A percentile compares a stretch with the other conserved stretches of the same genome.
Evolutionary conservation across 1,140 invertebrate genomes (phyloP).

Genomic region (Scaptomyza hsui): DNA sequence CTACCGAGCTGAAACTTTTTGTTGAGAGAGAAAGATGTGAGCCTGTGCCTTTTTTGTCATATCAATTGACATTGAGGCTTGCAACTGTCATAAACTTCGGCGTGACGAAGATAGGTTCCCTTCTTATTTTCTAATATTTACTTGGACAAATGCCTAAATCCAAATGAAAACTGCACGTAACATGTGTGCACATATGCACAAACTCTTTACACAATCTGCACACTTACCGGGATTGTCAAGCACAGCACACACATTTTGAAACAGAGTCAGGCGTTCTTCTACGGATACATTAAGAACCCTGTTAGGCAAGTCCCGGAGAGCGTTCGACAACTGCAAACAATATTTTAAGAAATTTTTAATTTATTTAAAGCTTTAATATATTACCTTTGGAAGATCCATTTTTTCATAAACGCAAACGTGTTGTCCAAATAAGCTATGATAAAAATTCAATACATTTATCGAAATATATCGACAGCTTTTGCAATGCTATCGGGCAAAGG

Average conservation of each 20-base stretch:
- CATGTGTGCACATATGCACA: not conserved
- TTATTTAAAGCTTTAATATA: not conserved
- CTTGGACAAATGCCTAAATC: too few relatives aligned
- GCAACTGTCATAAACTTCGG: too few relatives aligned
- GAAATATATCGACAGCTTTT: not conserved
- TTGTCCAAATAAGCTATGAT: conserved; percentile 12
- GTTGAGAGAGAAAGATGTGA: too few relatives aligned
- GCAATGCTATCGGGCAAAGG: not conserved
- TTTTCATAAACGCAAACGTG: conserved; percentile 44
- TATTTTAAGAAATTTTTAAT: not conserved
- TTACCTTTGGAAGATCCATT: conserved; percentile 50
- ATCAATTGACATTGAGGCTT: too few relatives aligned
- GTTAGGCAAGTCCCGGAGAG: conserved; percentile 91
- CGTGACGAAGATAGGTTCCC: too few relatives aligned
- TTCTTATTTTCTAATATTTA: too few relatives aligned
- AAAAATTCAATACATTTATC: not conserved
- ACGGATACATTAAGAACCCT: conserved; percentile 91
- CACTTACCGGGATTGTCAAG: conserved; percentile 89
- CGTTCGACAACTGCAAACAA: conserved; percentile 85
- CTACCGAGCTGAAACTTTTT: too few relatives aligned
- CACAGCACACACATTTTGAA: conserved; percentile 89
- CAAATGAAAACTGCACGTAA: not conserved
- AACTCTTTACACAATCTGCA: not conserved
- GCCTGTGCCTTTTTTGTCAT: too few relatives aligned
- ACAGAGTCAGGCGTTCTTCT: conserved; percentile 89